Conservation (phyloP, 2,113 vertebrate genomes). For the Lagopus leucura region DNA sequence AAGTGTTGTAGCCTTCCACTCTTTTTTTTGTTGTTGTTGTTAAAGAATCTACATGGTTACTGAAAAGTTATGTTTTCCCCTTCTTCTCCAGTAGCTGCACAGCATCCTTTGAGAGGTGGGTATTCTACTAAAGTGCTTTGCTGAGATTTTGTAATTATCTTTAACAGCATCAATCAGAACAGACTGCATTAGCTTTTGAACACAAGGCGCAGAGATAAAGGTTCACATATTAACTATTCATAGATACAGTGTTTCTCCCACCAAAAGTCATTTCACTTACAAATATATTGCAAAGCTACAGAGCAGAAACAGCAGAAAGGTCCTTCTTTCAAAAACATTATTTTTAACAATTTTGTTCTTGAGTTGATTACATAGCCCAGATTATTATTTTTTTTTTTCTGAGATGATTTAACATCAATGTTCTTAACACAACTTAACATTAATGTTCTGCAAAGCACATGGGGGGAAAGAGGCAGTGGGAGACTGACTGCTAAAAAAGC, state of each 20-base stretch:
- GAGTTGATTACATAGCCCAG: conserved; percentile 1
- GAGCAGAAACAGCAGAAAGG: not conserved
- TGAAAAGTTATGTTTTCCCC: not conserved
- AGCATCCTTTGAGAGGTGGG: not conserved
- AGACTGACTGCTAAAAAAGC: not conserved
- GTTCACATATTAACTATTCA: not conserved
- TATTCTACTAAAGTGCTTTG: not conserved
- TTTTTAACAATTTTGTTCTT: not conserved
- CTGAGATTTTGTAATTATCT: not conserved
- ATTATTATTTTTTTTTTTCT: not conserved
- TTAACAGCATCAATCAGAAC: not conserved
- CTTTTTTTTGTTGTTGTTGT: not conserved
- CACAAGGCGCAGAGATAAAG: conserved; percentile 44
- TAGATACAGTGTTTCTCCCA: not conserved
- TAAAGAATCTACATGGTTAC: not conserved
- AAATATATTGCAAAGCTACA: not conserved
- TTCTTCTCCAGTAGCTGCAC: not conserved
- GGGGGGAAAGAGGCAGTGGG: not conserved
- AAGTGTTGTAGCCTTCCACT: not conserved
- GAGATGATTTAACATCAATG: not conserved
- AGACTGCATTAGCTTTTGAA: conserved; percentile 10
- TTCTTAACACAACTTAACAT: not conserved
- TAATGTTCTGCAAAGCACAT: not conserved
- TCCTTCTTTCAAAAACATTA: not conserved
- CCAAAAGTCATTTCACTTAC: not conserved